Conservation (phyloP, 2,888 invertebrate species). For the Diadegma fenestrale region DNA sequence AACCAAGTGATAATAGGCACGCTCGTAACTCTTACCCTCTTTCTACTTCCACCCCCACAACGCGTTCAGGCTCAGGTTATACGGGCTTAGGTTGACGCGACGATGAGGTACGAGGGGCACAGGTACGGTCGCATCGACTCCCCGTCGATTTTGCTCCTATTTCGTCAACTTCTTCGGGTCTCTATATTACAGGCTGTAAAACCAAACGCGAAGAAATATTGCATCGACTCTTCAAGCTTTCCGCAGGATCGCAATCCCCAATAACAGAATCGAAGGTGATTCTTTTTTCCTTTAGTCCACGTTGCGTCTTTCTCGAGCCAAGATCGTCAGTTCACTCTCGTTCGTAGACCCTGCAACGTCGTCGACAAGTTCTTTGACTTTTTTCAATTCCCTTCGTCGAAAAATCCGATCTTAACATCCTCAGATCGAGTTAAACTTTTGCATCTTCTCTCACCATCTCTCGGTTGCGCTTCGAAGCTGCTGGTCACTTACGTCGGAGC, state of each 20-base stretch:
- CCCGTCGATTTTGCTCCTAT: conserved; percentile 80
- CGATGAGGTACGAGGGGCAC: conserved; percentile 68
- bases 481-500: conserved; percentile 73
- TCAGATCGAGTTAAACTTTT: conserved; percentile 29
- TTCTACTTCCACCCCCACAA: conserved; percentile 57
- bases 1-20: conserved; percentile 83
- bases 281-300: conserved; percentile 28
- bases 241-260: conserved; percentile 56
- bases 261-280: conserved; percentile 26
- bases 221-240: conserved; percentile 54
- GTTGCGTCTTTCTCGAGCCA: conserved; percentile 42
- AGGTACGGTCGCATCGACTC: conserved; percentile 76
- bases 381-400: not conserved
- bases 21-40: conserved; percentile 78
- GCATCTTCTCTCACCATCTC: conserved; percentile 79
- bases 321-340: conserved; percentile 65
- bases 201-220: conserved; percentile 67
- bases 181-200: conserved; percentile 67
- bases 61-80: conserved; percentile 63
- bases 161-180: conserved; percentile 73
- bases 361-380: not conserved
- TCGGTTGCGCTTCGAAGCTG: conserved; percentile 80
- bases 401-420: conserved; percentile 22
- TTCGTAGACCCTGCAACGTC: conserved; percentile 54
- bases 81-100: conserved; percentile 73